Percentiles rank a stretch among this genome's conserved stretches.
Evolutionary conservation across 2,797 vertebrate genomes (phyloP).

Genomic region (Chelon labrosus): DNA sequence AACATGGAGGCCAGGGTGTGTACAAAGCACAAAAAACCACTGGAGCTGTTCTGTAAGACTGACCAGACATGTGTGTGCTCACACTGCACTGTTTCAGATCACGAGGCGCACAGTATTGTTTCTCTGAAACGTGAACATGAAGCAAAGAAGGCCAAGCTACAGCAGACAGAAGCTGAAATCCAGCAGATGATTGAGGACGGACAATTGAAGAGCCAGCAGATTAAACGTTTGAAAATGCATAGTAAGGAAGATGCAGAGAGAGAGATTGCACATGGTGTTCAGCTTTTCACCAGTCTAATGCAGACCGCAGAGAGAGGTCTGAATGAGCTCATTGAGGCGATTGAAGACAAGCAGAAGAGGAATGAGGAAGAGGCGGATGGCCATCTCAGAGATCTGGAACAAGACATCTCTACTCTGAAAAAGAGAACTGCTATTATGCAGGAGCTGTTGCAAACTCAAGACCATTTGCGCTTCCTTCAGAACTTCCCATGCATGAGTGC

Average conservation of each 20-base stretch:
- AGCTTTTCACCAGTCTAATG: constrained; percentile 10
- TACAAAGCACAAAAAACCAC: background rate
- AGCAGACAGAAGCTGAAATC: background rate
- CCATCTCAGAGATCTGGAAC: constrained; percentile 19
- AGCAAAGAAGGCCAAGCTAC: background rate
- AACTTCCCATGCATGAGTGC: background rate
- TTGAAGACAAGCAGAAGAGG: constrained; percentile 14
- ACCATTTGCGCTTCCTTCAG: constrained; percentile 27
- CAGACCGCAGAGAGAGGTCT: background rate
- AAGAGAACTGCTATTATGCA: background rate
- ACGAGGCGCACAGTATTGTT: background rate
- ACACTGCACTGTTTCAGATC: background rate
- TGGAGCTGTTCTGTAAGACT: constrained; percentile 11
- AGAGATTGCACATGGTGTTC: background rate
- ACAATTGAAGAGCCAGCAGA: constrained; percentile 6
- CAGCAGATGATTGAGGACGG: constrained; percentile 17
- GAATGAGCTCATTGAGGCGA: background rate
- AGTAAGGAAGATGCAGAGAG: constrained; percentile 9
- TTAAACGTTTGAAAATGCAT: background rate
- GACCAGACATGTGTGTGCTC: constrained; percentile 6
- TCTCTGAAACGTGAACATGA: background rate
- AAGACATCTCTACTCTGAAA: constrained; percentile 2
- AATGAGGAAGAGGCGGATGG: constrained; percentile 5
- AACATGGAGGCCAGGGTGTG: constrained; percentile 14
- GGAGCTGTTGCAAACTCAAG: constrained; percentile 3